Evolutionary conservation across 53 echinoderm and acorn worm genomes (phyloP).

Genomic region (Holothuria scabra): DNA sequence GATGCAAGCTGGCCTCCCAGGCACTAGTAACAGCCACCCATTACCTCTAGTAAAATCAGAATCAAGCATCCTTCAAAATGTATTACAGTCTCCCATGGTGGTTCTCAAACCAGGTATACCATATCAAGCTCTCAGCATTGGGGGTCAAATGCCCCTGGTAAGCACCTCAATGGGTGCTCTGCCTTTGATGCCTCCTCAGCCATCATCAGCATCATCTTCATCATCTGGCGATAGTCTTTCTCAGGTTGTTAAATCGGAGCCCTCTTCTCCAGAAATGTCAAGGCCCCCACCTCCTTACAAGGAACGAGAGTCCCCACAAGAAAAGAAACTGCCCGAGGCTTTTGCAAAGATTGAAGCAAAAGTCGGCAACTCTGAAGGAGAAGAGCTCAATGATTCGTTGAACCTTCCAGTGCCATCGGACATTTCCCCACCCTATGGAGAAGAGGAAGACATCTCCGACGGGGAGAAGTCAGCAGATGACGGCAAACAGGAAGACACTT

Average conservation of each 20-base stretch:
- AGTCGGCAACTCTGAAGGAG: conserved; percentile 56
- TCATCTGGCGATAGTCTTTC: background rate
- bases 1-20: background rate
- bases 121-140: conserved; percentile 20
- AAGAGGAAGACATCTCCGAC: conserved; percentile 17
- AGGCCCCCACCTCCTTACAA: conserved; percentile 42
- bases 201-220: conserved; percentile 8
- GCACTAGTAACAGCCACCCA: background rate
- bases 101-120: conserved; percentile 45
- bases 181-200: background rate
- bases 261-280: conserved; percentile 37
- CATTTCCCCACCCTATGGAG: conserved; percentile 72
- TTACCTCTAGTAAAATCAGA: conserved; percentile 43
- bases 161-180: conserved; percentile 36
- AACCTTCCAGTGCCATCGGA: conserved; percentile 84
- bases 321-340: conserved; percentile 53
- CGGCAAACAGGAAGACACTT: conserved; percentile 82
- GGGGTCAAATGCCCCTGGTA: conserved; percentile 37
- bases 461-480: conserved; percentile 48
- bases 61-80: conserved; percentile 43
- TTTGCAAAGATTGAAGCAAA: conserved; percentile 65
- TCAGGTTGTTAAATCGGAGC: conserved; percentile 7
- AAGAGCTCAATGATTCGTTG: conserved; percentile 83
- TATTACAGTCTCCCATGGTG: conserved; percentile 49
- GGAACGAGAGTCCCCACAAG: conserved; percentile 19